Evolutionary conservation across 2,797 vertebrate species (phyloP).

Genomic region (Gymnopithys bicolor): DNA sequence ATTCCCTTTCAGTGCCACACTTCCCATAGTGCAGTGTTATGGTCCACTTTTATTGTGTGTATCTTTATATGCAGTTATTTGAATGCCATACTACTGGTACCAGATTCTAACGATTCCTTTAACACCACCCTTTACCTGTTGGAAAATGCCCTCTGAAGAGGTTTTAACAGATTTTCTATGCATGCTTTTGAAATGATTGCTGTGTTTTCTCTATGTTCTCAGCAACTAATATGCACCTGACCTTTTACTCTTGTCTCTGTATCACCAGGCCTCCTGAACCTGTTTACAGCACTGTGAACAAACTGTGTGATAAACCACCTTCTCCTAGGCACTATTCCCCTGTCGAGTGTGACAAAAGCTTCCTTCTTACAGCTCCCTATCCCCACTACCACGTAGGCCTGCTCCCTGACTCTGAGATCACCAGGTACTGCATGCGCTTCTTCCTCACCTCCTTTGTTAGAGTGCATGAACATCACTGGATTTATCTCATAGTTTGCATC

Average conservation of each 20-base stretch:
- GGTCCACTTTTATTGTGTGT: background rate
- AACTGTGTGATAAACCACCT: slow-evolving; percentile 95
- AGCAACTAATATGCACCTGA: slow-evolving; percentile 59
- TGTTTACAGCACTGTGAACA: slow-evolving; percentile 99
- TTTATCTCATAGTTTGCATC: slow-evolving; percentile 32
- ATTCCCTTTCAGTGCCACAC: background rate
- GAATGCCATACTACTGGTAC: background rate
- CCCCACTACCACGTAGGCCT: slow-evolving; percentile 95
- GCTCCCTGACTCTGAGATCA: slow-evolving; percentile 93
- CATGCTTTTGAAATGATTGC: slow-evolving; percentile 58
- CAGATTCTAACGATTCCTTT: slow-evolving; percentile 1
- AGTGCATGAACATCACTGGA: slow-evolving; percentile 59
- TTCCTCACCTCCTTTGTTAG: slow-evolving; percentile 71
- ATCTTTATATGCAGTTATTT: background rate
- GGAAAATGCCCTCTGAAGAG: slow-evolving; percentile 4
- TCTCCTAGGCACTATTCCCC: slow-evolving; percentile 96
- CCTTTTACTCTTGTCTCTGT: slow-evolving; percentile 85
- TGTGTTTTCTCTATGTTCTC: slow-evolving; percentile 35
- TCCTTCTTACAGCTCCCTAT: slow-evolving; percentile 92
- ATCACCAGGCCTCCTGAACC: slow-evolving; percentile 93
- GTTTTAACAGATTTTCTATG: slow-evolving; percentile 29
- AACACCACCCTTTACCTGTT: slow-evolving; percentile 12
- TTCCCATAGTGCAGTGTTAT: background rate
- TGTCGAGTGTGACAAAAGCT: slow-evolving; percentile 95
- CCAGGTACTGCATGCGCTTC: slow-evolving; percentile 89